Evolutionary conservation across 2,113 vertebrate species (phyloP), one percentile per base, ranked within the genome.

Genomic region (Oreotrochilus melanogaster): DNA sequence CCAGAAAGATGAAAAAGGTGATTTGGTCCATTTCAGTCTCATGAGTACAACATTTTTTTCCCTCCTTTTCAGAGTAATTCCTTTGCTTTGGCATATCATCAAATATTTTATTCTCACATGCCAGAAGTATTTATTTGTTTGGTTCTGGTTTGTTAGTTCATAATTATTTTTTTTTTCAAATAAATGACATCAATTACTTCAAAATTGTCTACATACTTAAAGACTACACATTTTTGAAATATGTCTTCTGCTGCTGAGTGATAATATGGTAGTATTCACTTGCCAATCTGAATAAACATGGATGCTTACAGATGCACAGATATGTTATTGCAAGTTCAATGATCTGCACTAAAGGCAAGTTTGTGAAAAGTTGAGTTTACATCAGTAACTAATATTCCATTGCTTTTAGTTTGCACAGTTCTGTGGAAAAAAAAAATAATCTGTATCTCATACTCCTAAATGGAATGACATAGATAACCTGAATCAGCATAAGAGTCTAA

Each of bases 271-370:
- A 53, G 18, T 47, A 35, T 69, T 4, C 13, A n/a, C 8, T 31
- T 0, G 2, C 6, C 3, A 23, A 5, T 7, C 5, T 83, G 21
- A 48, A 53, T n/a, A 47, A 69, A 23, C 7, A 33, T 3, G 5
- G 6, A 17, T 58, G 14, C 10, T 37, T 5, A 61, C 7, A 47
- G 7, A 16, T 22, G 17, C 35, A 39, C 3, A 25, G 27, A 21
- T 30, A 50, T 21, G 5, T 65, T 70, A 35, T 9, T 39, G 12
- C 11, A 35, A 7, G 9, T 66, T 70, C 54, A 57, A 27, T 69
- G 17, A 51, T 53, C 7, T 73, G 10, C 11, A 10, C 31, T 39
- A 17, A 76, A 72, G 23, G 31, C 3, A 80, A 57, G 19, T n/a
- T 73, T 78, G 14, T 48, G 37, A 58, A 80, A 30, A 5, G 4